Conservation (phyloP, 30 jellyfish, hydroid and myxozoan species). For the Chironex yamaguchii region DNA sequence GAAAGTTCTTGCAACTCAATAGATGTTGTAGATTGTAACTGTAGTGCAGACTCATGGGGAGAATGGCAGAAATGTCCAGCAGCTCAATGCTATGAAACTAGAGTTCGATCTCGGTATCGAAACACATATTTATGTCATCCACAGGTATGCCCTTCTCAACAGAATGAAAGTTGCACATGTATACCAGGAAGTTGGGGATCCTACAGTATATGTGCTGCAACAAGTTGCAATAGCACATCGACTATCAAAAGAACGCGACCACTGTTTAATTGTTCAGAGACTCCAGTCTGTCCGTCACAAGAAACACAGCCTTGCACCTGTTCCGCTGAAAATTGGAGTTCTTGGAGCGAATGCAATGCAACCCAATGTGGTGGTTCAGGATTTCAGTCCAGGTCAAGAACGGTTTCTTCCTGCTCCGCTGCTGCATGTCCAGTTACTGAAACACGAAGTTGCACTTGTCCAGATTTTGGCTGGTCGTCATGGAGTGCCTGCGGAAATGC, state of each 20-base stretch:
- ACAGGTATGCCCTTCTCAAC: background rate
- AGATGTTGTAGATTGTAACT: background rate
- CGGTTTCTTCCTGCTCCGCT: background rate
- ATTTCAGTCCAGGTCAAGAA: background rate
- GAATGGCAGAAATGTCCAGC: background rate
- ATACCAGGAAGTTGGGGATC: background rate
- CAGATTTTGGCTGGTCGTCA: background rate
- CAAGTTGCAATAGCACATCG: background rate
- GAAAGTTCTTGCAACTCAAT: background rate
- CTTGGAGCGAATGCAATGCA: background rate
- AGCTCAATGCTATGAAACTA: background rate
- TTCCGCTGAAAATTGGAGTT: background rate
- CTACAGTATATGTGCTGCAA: background rate
- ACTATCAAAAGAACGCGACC: background rate
- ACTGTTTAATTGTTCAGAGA: background rate
- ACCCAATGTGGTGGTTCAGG: background rate
- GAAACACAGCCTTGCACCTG: background rate
- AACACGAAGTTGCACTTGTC: background rate
- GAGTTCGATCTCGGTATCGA: background rate
- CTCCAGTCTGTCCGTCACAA: background rate
- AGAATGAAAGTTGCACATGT: background rate
- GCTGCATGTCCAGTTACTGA: background rate
- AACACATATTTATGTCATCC: background rate
- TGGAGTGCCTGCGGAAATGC: background rate
- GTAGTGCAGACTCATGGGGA: background rate